These are phyloP conservation scores for Philopedon plagiatum DNA, from an alignment of 2,888 invertebrate genomes.

Conservation along the genomic window DNA sequence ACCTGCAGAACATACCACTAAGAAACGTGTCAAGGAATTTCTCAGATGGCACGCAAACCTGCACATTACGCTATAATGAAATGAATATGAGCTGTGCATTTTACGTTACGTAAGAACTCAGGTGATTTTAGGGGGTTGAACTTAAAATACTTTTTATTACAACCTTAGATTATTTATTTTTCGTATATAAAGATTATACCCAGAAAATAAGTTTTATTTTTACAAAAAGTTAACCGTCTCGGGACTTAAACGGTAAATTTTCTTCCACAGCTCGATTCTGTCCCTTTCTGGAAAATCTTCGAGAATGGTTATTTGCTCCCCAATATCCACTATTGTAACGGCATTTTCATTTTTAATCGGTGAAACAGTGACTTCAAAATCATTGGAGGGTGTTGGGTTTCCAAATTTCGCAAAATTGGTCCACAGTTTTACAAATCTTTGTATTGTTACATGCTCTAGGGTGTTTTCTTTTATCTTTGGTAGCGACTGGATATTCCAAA, in stretches of 20 bases:
- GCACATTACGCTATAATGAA: too few species aligned
- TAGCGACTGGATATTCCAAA: not conserved
- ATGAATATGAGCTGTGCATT: too few species aligned
- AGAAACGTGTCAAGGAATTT: too few species aligned
- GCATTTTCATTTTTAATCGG: not conserved
- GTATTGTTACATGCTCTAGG: not conserved
- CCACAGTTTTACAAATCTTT: conserved; percentile 5
- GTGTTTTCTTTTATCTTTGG: not conserved
- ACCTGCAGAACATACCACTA: too few species aligned
- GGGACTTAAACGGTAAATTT: not conserved
- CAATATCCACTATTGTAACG: not conserved
- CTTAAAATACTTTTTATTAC: not conserved
- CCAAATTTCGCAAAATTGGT: not conserved
- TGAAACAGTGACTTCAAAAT: not conserved
- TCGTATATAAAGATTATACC: too few species aligned
- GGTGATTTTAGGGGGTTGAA: too few species aligned
- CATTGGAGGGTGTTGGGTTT: not conserved
- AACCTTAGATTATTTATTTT: too few species aligned
- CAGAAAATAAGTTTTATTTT: not conserved
- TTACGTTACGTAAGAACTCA: too few species aligned
- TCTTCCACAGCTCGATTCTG: not conserved
- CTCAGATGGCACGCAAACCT: too few species aligned
- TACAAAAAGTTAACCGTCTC: not conserved
- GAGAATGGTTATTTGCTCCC: not conserved
- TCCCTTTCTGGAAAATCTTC: not conserved